These are phyloP conservation scores for Incurvaria masculella DNA, from an alignment of 2,888 invertebrate species.

Conservation along the genomic window DNA sequence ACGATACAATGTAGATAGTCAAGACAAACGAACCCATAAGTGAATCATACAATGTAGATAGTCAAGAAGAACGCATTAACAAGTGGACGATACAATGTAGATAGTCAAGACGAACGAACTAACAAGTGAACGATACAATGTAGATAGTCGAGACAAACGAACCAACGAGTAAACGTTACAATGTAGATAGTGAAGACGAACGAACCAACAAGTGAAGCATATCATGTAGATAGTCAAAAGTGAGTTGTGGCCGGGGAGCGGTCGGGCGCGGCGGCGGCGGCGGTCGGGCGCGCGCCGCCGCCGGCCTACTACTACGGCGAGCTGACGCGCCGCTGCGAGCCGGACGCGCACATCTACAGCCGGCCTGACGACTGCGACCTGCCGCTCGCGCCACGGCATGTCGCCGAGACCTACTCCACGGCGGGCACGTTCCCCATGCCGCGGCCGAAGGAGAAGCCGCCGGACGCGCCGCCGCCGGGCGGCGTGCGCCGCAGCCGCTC, in stretches of 20 bases:
- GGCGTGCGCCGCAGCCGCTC: conserved; percentile 55
- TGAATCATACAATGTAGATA: too few species aligned
- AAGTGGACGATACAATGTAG: too few species aligned
- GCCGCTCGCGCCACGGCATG: conserved; percentile 12
- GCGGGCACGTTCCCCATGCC: conserved; percentile 52
- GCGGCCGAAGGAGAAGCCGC: conserved; percentile 44
- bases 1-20: too few species aligned
- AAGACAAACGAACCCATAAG: too few species aligned
- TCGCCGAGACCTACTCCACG: conserved; percentile 40
- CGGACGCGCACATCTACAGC: conserved; percentile 21
- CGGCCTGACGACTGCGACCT: conserved; percentile 21
- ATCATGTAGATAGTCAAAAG: too few species aligned
- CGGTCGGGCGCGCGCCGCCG: conserved; percentile 42
- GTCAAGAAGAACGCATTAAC: too few species aligned
- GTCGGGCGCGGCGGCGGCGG: conserved; percentile 1
- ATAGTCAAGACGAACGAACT: too few species aligned
- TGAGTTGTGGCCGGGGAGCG: not conserved
- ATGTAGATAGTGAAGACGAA: too few species aligned
- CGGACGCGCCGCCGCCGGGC: conserved; percentile 23
- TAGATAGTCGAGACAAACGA: too few species aligned
- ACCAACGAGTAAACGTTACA: too few species aligned
- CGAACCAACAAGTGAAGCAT: too few species aligned
- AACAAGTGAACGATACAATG: too few species aligned
- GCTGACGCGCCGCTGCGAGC: conserved; percentile 34
- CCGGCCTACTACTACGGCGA: conserved; percentile 59